Evolutionary conservation across 2,888 invertebrate species (phyloP), one percentile per base, ranked within the genome.

Genomic region (Ormyrus rosae): DNA sequence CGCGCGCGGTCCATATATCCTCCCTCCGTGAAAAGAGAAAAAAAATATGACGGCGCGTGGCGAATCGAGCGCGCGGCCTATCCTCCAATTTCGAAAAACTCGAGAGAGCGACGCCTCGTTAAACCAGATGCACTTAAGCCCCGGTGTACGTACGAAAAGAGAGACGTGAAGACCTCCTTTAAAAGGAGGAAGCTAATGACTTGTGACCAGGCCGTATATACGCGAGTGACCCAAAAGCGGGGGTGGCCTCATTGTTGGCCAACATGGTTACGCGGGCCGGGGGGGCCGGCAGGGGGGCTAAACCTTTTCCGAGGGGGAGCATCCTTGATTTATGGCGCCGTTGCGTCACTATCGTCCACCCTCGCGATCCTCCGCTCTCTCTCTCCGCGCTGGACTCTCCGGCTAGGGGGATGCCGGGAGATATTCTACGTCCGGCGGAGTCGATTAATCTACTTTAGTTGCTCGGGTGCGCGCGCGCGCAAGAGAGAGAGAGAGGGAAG

Each of bases 111-210:
- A 19, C 13, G 51, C 51, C 77, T 56, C 56, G 69, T 68, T 76
- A 67, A 50, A 48, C 48, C 74, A 8, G 19, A 19, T 19, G 19
- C 19, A 19, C 19, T 19, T 19, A 19, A 19, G 19, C 19, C 19
- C 19, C 19, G 19, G 1, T 19, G 1, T 19, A 19, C 13, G 13
- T 19, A 19, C 19, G 19, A 19, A 19, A 13, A 13, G 13, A 19
- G 19, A 19, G 19, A 56, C 5, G 10, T 10, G 45, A 73, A 56
- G n/a, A 75, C 68, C 50, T 61, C 55, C 6, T 80, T 84, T 88
- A 88, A 88, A 89, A 90, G 88, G 89, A 89, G 19, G 88, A 89
- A 89, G 87, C 87, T 89, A 90, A 90, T 89, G 90, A 89, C 89
- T 89, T 88, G 90, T 90, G 90, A 90, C 89, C 86, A 86, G 61